Conservation (phyloP, 2,113 vertebrate species). For the Oxyura jamaicensis region DNA sequence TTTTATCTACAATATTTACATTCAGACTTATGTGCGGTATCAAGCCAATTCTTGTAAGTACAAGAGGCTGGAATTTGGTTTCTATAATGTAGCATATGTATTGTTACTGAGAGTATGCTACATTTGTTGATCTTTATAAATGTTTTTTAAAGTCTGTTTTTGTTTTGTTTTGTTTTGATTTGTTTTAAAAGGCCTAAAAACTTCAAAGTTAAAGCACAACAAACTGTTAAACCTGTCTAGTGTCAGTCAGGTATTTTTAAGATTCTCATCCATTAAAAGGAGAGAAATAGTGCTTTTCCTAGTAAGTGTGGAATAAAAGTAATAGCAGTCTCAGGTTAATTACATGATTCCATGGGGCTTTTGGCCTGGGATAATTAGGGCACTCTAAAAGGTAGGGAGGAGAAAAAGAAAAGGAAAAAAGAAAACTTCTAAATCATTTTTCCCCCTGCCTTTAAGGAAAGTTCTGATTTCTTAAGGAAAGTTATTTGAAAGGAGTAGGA, state of each 20-base stretch:
- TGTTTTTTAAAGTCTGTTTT: background rate
- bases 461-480: background rate
- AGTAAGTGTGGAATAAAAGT: background rate
- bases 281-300: background rate
- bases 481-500: background rate
- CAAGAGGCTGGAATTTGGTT: background rate
- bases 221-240: background rate
- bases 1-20: background rate
- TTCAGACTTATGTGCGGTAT: background rate
- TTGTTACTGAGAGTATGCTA: background rate
- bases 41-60: background rate
- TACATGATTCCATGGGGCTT: background rate
- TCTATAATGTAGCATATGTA: background rate
- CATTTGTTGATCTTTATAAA: background rate
- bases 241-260: background rate
- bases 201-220: background rate
- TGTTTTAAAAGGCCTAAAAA: background rate
- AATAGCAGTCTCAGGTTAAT: background rate
- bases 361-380: background rate
- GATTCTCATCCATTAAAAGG: background rate
- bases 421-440: background rate
- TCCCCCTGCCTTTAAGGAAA: background rate
- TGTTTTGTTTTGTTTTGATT: background rate
- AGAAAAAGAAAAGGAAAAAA: background rate
- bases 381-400: background rate